Evolutionary conservation across 2,888 invertebrate genomes (phyloP).

Genomic region (Timema cristinae): DNA sequence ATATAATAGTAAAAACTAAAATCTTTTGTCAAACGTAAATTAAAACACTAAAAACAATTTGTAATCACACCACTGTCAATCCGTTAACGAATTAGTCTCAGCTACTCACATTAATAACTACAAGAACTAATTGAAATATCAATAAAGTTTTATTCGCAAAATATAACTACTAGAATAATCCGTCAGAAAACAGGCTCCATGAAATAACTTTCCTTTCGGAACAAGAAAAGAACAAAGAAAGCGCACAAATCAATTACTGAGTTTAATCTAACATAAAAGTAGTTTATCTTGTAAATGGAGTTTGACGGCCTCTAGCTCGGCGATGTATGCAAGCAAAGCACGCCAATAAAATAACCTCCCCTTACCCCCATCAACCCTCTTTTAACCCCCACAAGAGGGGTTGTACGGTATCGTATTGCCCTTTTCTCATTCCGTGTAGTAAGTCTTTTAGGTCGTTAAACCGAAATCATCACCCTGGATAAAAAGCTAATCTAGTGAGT

Average conservation of each 20-base stretch:
- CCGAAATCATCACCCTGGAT: conserved; percentile 21
- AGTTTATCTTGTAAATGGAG: conserved; percentile 17
- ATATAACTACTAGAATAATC: too few species aligned
- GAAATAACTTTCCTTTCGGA: too few species aligned
- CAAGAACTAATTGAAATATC: too few species aligned
- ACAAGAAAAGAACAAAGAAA: background rate
- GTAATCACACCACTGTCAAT: too few species aligned
- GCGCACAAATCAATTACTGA: conserved; percentile 15
- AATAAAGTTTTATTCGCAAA: too few species aligned
- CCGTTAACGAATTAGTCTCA: too few species aligned
- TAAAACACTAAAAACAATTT: too few species aligned
- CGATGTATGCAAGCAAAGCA: too few species aligned
- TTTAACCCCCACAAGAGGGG: background rate
- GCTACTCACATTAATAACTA: too few species aligned
- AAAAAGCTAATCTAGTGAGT: conserved; percentile 23
- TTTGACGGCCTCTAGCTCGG: background rate
- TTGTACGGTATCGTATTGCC: background rate
- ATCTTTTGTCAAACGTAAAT: too few species aligned
- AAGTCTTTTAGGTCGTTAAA: conserved; percentile 19
- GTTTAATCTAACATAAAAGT: conserved; percentile 17
- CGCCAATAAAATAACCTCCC: background rate
- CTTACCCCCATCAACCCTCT: background rate
- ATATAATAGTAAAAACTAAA: too few species aligned
- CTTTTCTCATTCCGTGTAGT: background rate
- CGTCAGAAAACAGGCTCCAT: too few species aligned